Percentiles rank a stretch among this genome's conserved stretches.
Conservation (phyloP, 2,797 vertebrate genomes). For the Chaetodon trifasciatus region DNA sequence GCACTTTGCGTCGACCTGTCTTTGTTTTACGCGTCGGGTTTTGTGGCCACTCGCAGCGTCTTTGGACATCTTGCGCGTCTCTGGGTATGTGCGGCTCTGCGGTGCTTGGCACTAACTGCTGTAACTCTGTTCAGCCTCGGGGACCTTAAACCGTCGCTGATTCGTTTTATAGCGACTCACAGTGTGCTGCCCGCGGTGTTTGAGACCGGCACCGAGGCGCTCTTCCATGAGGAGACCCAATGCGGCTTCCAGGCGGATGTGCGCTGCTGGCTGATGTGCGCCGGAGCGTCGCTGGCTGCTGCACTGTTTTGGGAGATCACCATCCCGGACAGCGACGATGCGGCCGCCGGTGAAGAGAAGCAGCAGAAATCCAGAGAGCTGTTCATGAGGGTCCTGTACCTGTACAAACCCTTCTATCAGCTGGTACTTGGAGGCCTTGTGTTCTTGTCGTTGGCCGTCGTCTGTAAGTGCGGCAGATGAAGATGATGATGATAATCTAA, state of each 20-base stretch:
- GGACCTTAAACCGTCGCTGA: fast-evolving
- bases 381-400: conserved; percentile 78
- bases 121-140: fast-evolving
- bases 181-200: conserved; percentile 75
- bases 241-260: conserved; percentile 32
- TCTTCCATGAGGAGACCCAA: conserved; percentile 45
- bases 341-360: conserved; percentile 13
- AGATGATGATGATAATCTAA: background rate
- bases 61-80: conserved; percentile 39
- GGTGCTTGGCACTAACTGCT: conserved; percentile 36
- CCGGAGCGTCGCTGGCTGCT: conserved; percentile 75
- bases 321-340: conserved; percentile 61
- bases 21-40: conserved; percentile 60
- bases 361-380: conserved; percentile 74
- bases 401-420: conserved; percentile 76
- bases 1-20: conserved; percentile 46
- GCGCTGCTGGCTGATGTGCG: conserved; percentile 70
- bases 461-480: conserved; percentile 82
- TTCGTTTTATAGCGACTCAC: conserved; percentile 61
- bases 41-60: background rate
- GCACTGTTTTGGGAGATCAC: conserved; percentile 82
- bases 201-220: conserved; percentile 63
- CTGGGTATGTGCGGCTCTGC: conserved; percentile 72
- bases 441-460: conserved; percentile 84
- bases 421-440: conserved; percentile 73